These are phyloP conservation scores for Etheostoma nigrum DNA, from an alignment of 2,797 vertebrate species.

Conservation along the genomic window DNA sequence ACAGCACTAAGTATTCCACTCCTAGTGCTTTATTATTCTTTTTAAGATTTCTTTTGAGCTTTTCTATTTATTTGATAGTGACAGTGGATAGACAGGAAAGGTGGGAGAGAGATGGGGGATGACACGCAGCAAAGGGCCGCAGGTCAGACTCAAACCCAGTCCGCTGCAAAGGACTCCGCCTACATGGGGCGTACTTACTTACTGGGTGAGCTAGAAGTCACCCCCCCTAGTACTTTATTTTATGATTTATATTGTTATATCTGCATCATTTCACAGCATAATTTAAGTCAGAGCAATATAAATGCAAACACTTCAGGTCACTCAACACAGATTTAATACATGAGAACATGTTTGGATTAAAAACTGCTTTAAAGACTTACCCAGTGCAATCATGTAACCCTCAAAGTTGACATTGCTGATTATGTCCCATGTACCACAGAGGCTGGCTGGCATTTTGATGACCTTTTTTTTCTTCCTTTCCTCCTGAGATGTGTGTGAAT, in stretches of 20 bases:
- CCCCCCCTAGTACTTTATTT: neutral
- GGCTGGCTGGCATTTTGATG: slow-evolving; percentile 84
- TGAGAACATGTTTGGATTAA: neutral
- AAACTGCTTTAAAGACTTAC: slow-evolving; percentile 73
- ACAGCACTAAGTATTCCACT: neutral
- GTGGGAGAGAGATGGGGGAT: no score
- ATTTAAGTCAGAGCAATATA: neutral
- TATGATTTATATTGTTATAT: neutral
- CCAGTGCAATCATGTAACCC: slow-evolving; percentile 89
- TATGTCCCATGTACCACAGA: slow-evolving; percentile 91
- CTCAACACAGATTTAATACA: neutral
- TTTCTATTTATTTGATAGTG: no score
- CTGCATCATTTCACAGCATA: neutral
- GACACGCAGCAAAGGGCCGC: no score
- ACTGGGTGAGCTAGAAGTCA: no score
- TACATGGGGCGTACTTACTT: no score
- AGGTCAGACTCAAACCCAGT: no score
- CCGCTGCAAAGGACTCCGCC: no score
- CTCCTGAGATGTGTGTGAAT: neutral
- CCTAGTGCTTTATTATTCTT: neutral
- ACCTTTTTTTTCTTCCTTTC: neutral
- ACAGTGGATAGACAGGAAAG: no score
- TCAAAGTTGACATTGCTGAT: slow-evolving; percentile 90
- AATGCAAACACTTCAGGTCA: neutral
- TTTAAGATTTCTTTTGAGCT: no score